Evolutionary conservation across 1,140 invertebrate species (phyloP).

Genomic region (Pollicipes pollicipes): DNA sequence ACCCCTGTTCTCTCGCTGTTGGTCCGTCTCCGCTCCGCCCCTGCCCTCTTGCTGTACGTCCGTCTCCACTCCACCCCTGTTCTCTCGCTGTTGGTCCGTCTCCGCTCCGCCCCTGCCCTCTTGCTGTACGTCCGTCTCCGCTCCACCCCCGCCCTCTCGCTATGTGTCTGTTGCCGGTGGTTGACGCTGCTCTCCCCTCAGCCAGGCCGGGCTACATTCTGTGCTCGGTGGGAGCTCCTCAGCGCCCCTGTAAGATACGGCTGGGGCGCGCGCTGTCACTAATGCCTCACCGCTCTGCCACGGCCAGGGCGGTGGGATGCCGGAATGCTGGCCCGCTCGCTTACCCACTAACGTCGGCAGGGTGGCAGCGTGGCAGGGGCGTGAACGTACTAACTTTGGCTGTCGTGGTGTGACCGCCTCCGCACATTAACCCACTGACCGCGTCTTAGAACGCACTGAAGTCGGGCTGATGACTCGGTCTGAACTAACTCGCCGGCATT

Average conservation of each 20-base stretch:
- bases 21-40: no score
- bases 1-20: no score
- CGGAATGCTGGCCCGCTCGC: constrained; percentile 15
- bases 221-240: constrained; percentile 18
- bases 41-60: constrained; percentile 5
- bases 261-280: constrained; percentile 9
- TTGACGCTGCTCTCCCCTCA: constrained; percentile 9
- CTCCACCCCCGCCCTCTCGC: constrained; percentile 4
- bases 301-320: constrained; percentile 17
- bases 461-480: no score
- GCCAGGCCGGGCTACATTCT: constrained; percentile 20
- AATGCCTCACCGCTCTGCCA: no score
- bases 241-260: background rate
- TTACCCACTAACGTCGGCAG: background rate
- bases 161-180: no score
- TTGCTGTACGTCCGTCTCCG: background rate
- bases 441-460: no score
- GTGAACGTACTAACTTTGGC: no score
- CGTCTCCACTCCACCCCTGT: background rate
- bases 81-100: background rate
- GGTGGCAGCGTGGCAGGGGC: no score
- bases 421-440: no score
- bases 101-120: background rate
- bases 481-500: no score
- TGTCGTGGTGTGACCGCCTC: no score